Evolutionary conservation across 2,113 vertebrate species (phyloP).

Genomic region (Phylloscopus trochilus): DNA sequence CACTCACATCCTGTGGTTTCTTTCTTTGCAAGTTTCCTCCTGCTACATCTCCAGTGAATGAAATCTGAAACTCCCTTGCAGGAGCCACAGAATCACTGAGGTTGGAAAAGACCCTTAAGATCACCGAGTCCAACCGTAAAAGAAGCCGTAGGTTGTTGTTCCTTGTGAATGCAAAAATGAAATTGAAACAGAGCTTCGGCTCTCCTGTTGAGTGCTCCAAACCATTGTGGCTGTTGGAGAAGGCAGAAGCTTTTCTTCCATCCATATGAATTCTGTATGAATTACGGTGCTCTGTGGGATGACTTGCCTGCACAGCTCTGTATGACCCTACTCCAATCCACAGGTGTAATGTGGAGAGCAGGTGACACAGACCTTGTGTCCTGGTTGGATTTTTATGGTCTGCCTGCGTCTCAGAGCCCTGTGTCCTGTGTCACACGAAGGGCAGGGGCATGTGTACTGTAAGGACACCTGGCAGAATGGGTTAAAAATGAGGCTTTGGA

Average conservation of each 20-base stretch:
- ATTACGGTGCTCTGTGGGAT: not conserved
- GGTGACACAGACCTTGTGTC: not conserved
- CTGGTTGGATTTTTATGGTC: not conserved
- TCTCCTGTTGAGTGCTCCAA: not conserved
- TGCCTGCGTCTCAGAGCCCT: not conserved
- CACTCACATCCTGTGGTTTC: not conserved
- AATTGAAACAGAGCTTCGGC: not conserved
- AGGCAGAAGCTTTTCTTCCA: not conserved
- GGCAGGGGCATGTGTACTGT: rapidly evolving
- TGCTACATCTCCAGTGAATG: not conserved
- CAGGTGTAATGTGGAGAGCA: rapidly evolving
- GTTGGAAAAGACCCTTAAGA: not conserved
- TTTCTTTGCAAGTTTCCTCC: not conserved
- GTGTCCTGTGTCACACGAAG: too few relatives aligned
- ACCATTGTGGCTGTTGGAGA: not conserved
- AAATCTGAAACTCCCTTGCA: not conserved
- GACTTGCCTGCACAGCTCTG: not conserved
- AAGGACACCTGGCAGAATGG: not conserved
- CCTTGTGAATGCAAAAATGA: not conserved
- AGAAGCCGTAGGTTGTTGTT: not conserved
- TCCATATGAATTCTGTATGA: not conserved
- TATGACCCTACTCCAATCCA: not conserved
- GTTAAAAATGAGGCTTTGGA: not conserved
- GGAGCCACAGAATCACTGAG: not conserved
- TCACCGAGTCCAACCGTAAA: rapidly evolving